A percentile compares a stretch with the other conserved stretches of the same genome.
Conservation (phyloP, 2,113 vertebrate genomes). For the Raphicerus campestris region DNA sequence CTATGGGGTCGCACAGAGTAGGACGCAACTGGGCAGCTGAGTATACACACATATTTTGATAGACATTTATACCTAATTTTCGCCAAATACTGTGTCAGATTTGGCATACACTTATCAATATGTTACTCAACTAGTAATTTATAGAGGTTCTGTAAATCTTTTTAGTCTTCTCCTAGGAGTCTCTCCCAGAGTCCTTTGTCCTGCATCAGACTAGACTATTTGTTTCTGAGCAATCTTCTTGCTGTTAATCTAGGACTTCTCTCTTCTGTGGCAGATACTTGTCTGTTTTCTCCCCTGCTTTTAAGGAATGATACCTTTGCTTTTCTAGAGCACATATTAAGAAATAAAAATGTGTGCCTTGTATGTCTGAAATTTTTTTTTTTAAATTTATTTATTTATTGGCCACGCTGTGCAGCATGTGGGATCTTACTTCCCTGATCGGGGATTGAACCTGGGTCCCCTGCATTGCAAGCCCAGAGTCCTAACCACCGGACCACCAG, state of each 20-base stretch:
- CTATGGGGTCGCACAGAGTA: neutral
- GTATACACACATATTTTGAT: neutral
- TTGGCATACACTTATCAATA: neutral
- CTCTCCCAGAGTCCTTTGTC: neutral
- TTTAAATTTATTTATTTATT: no score
- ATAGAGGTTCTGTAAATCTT: neutral
- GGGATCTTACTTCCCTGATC: no score
- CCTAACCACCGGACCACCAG: no score
- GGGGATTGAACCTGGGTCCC: no score
- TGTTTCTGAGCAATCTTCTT: neutral
- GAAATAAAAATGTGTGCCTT: neutral
- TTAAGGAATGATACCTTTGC: neutral
- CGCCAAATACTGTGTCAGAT: neutral
- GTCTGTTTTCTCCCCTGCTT: neutral
- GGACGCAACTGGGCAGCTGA: neutral
- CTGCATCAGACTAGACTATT: neutral
- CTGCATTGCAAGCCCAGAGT: no score
- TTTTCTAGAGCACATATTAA: neutral
- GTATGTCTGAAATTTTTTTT: neutral
- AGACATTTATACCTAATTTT: neutral
- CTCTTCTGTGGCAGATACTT: no score
- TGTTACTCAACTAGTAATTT: neutral
- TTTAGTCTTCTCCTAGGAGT: neutral
- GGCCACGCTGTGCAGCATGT: no score
- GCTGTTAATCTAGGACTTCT: neutral